These are phyloP conservation scores for Rana temporaria DNA, from an alignment of 2,113 vertebrate species.

Conservation along the genomic window DNA sequence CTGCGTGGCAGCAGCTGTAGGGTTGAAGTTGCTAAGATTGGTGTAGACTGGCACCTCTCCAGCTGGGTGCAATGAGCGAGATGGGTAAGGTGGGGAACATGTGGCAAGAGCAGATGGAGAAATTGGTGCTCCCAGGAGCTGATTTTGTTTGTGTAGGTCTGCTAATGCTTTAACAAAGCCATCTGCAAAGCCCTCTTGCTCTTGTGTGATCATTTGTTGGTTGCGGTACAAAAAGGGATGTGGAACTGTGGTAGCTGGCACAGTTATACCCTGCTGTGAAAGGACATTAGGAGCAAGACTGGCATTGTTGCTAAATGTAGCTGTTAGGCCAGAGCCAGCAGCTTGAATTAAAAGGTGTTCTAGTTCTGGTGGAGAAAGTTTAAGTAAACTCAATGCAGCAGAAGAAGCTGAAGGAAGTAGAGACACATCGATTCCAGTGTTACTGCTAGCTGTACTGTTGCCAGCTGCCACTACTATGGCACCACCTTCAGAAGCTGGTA, in stretches of 20 bases:
- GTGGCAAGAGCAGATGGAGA: slow-evolving; percentile 64
- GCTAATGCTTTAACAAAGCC: slow-evolving; percentile 78
- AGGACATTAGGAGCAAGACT: not conserved
- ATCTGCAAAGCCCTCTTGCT: slow-evolving; percentile 76
- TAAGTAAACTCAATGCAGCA: slow-evolving; percentile 39
- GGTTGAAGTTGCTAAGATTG: slow-evolving; percentile 71
- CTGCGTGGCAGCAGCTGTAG: slow-evolving; percentile 53
- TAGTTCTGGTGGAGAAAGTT: slow-evolving; percentile 49
- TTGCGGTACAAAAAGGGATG: slow-evolving; percentile 70
- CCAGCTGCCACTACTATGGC: slow-evolving; percentile 1
- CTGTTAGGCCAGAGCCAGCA: slow-evolving; percentile 22
- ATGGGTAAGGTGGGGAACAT: slow-evolving; percentile 58
- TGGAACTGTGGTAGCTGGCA: not conserved
- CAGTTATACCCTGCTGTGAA: not conserved
- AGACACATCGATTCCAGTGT: slow-evolving; percentile 8
- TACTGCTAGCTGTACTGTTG: not conserved
- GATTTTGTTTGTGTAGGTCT: slow-evolving; percentile 79
- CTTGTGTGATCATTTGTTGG: slow-evolving; percentile 70
- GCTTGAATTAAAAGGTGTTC: slow-evolving; percentile 51
- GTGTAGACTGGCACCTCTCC: slow-evolving; percentile 74
- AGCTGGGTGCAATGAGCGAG: slow-evolving; percentile 59
- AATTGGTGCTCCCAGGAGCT: slow-evolving; percentile 70
- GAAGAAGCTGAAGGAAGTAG: slow-evolving; percentile 32
- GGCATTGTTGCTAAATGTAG: slow-evolving; percentile 10
- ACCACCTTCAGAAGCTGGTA: slow-evolving; percentile 18